Base-by-base conservation (phyloP, 1,140 invertebrate genomes). In the Ceratosolen solmsi region DNA sequence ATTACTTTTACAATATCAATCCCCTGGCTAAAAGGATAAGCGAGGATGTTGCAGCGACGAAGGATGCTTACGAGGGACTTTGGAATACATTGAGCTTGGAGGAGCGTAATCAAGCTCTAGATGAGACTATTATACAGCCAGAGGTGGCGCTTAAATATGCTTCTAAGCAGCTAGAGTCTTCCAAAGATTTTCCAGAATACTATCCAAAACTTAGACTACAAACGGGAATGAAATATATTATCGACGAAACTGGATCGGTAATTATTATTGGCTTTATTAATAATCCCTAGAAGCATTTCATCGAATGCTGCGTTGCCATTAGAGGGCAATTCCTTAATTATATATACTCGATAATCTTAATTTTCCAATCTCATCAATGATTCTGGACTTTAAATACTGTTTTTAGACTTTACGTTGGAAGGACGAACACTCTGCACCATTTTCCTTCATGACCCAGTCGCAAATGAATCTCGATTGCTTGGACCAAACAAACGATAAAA, bases 351-450 rank as follows among this genome's bases (percentile, higher is more conserved):
- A 46, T 46, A 46, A n/a, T n/a, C n/a, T n/a, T n/a, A n/a, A n/a
- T n/a, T n/a, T n/a, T 46, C 13, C 5, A 46, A 56, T 49, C 15
- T 27, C 49, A 49, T 41, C 17, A 27, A 71, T 71, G 0, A 71
- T 46, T n/a, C 17, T 38, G n/a, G 38, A 60, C 3, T 58, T 60
- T 9, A 13, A n/a, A 58, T 58, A 58, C 49, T 36, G 85, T 60
- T 87, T 88, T 8, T 71, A 92, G 91, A 91, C 90, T 27, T 78
- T 91, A 54, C 87, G 88, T n/a, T 96, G 94, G 91, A 91, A 93
- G 83, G 95, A 96, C 88, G 95, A 96, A 87, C 95, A 96, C 87
- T 96, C 95, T 0, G 95, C 94, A 54, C 95, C 95, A 27, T 97
- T 96, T 90, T 93, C 95, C 0, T 96, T 95, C 90, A 94, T 95